phyloP scores from a whole-genome alignment of 2,797 vertebrate genomes.

The Lagodon rhomboides region DNA sequence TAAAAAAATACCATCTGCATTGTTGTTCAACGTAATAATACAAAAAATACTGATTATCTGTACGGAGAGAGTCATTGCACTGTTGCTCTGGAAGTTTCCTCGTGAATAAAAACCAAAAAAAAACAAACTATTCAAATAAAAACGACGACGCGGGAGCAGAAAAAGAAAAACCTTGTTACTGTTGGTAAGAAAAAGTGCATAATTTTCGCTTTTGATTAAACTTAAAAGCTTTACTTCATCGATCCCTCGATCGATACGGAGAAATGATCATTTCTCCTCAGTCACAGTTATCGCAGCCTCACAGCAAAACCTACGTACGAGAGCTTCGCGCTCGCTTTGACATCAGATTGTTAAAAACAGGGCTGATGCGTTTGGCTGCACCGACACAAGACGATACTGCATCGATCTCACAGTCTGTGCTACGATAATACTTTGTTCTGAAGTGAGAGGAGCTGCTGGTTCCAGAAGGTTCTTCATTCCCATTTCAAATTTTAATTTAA shows the following conservation, averaged over 20 bases:
- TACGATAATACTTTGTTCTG: not conserved
- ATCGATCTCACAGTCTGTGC: not conserved
- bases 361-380: not conserved
- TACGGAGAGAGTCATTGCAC: constrained; percentile 88
- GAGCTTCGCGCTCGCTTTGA: not conserved
- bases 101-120: constrained; percentile 83
- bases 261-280: constrained; percentile 54
- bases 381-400: not conserved
- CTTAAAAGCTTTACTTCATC: constrained; percentile 76
- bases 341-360: constrained; percentile 17
- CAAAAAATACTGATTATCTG: constrained; percentile 87
- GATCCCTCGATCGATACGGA: constrained; percentile 60
- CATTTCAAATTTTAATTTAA: not conserved
- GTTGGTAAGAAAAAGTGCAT: constrained; percentile 89
- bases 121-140: not conserved
- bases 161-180: constrained; percentile 72
- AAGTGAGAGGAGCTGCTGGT: not conserved
- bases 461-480: not conserved
- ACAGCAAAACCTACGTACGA: constrained; percentile 13
- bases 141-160: constrained; percentile 44
- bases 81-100: constrained; percentile 85
- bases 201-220: constrained; percentile 78
- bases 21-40: constrained; percentile 79
- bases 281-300: constrained; percentile 44
- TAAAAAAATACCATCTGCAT: constrained; percentile 87